These are phyloP conservation scores for Sarcophaga carnaria DNA, from an alignment of 2,888 invertebrate species.

Conservation along the genomic window DNA sequence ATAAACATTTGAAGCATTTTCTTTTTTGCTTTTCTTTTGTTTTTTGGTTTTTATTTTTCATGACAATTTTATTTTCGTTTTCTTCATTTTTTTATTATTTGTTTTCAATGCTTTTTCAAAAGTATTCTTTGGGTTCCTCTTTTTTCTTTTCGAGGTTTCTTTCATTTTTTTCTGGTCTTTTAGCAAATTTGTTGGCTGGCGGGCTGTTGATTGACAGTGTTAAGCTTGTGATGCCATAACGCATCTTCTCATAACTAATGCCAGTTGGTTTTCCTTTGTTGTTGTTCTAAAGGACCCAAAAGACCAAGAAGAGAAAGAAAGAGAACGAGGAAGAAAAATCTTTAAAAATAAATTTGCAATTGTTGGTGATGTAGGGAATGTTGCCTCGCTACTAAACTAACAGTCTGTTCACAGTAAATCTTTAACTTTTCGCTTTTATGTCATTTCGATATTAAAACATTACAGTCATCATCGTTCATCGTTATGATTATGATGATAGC, in stretches of 20 bases:
- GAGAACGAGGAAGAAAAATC: neutral
- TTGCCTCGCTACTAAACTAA: too few species aligned
- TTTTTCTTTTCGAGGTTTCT: neutral
- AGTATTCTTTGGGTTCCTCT: too few species aligned
- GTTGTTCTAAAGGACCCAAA: neutral
- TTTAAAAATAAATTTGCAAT: neutral
- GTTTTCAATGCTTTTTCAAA: neutral
- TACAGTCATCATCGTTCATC: neutral
- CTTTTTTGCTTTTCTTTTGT: too few species aligned
- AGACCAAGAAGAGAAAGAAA: neutral
- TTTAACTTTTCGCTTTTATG: slow-evolving; percentile 44
- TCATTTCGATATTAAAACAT: slow-evolving; percentile 25
- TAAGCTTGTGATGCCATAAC: slow-evolving; percentile 49
- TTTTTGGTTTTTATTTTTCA: too few species aligned
- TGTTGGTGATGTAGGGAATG: neutral
- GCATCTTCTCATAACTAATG: slow-evolving; percentile 45
- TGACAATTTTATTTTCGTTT: too few species aligned
- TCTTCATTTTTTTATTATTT: neutral
- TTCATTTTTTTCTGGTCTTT: neutral
- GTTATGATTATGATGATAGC: neutral
- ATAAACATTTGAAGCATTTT: neutral
- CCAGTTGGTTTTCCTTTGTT: neutral
- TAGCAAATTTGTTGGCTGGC: neutral
- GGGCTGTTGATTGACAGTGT: slow-evolving; percentile 44
- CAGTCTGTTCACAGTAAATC: neutral